Evolutionary conservation across 2,113 vertebrate species (phyloP).

Genomic region (Patagioenas fasciata): DNA sequence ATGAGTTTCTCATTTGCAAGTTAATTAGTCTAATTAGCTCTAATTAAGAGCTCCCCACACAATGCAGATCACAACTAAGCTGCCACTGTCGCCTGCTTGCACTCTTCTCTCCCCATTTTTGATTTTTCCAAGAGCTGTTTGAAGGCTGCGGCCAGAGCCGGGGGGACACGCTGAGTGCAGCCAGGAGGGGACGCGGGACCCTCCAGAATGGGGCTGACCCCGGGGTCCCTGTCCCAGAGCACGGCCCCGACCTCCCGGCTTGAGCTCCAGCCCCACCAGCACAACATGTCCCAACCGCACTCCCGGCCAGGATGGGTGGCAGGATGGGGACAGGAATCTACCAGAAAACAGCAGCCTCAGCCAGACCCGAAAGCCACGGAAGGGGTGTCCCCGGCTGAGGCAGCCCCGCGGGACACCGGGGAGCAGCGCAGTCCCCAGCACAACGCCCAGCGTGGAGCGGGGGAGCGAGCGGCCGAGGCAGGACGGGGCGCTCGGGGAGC

Average conservation of each 20-base stretch:
- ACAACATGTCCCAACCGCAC: no score
- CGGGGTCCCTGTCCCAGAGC: fast-evolving
- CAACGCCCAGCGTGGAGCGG: neutral
- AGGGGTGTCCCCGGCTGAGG: no score
- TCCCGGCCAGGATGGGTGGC: no score
- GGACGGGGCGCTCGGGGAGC: no score
- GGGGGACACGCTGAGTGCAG: fast-evolving
- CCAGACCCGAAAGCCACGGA: no score
- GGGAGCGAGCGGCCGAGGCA: no score
- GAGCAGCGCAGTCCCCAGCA: neutral
- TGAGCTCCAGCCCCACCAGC: no score
- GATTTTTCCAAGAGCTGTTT: neutral
- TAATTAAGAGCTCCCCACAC: conserved; percentile 85
- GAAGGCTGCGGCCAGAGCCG: neutral
- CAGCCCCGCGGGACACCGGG: no score
- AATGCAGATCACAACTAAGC: conserved; percentile 68
- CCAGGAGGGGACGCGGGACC: fast-evolving
- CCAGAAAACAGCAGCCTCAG: no score
- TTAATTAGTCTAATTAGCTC: conserved; percentile 88
- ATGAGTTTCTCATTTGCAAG: conserved; percentile 82
- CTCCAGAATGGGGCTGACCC: neutral
- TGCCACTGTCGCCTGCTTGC: conserved; percentile 25
- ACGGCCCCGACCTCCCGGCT: no score
- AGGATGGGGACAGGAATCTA: no score
- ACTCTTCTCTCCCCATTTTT: conserved; percentile 26